phyloP scores from a whole-genome alignment of 2,888 invertebrate genomes.

The Muschampia plurimacula region DNA sequence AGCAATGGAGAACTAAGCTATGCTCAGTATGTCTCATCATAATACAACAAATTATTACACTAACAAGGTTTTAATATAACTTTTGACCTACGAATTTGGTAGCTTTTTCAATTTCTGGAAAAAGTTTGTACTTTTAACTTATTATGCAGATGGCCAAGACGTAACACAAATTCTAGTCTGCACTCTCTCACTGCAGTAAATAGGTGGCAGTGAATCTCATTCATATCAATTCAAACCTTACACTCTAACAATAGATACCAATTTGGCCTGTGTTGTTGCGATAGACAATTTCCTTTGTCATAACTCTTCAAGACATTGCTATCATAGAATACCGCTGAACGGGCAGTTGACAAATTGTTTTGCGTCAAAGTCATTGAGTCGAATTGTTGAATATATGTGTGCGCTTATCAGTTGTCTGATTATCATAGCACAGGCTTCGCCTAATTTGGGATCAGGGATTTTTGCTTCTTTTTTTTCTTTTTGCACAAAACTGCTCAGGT shows the following conservation, averaged over 20 bases:
- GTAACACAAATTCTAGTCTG: conserved; percentile 34
- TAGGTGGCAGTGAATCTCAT: conserved; percentile 3
- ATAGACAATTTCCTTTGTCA: conserved; percentile 38
- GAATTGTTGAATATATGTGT: conserved; percentile 13
- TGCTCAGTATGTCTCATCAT: too few species aligned
- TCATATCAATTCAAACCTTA: conserved; percentile 12
- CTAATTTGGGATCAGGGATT: too few species aligned
- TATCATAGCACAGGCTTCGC: too few species aligned
- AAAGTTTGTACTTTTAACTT: conserved; percentile 19
- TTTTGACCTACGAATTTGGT: too few species aligned
- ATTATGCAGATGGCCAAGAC: conserved; percentile 35
- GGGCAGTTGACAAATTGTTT: conserved; percentile 29
- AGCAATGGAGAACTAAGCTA: too few species aligned
- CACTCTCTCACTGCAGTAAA: conserved; percentile 23
- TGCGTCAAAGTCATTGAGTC: conserved; percentile 18
- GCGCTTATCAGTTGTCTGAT: too few species aligned
- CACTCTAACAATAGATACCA: background rate
- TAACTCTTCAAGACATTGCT: conserved; percentile 33
- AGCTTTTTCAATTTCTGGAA: background rate
- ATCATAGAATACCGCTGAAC: conserved; percentile 29
- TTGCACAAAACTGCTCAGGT: too few species aligned
- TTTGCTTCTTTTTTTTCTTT: too few species aligned
- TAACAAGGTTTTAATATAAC: too few species aligned
- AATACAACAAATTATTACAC: too few species aligned
- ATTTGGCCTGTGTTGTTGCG: background rate